Evolutionary conservation across 2,113 vertebrate species (phyloP).

Genomic region (Callaeas wilsoni): DNA sequence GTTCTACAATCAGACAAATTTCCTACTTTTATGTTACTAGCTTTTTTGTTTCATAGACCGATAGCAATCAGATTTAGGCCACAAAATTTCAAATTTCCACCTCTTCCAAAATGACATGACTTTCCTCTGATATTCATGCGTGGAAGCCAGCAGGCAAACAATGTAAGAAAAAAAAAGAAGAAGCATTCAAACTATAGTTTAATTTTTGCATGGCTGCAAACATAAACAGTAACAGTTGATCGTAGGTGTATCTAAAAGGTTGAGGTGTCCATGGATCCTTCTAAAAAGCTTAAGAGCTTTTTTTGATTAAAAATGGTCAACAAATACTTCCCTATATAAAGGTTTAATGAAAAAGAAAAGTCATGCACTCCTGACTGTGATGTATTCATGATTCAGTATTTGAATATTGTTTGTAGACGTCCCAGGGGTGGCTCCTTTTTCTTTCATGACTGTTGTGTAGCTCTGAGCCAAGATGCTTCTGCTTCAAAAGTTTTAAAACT

Average conservation of each 20-base stretch:
- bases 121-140: accelerated
- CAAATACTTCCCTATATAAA: background rate
- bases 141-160: background rate
- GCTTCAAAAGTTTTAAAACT: background rate
- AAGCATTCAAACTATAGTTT: background rate
- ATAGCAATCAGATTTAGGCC: background rate
- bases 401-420: background rate
- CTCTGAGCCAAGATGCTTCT: background rate
- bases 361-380: background rate
- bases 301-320: background rate
- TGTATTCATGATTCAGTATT: background rate
- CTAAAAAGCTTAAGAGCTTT: background rate
- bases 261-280: background rate
- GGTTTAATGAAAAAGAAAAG: background rate
- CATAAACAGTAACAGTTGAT: background rate
- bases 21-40: background rate
- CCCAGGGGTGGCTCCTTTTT: background rate
- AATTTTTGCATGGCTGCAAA: background rate
- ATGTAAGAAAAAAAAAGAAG: background rate
- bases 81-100: background rate
- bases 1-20: background rate
- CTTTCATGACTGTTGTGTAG: background rate
- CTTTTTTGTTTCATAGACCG: background rate
- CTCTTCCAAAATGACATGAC: background rate
- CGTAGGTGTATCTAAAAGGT: background rate